Conservation (phyloP, 2,888 invertebrate genomes). For the Trachelus troglodyta region DNA sequence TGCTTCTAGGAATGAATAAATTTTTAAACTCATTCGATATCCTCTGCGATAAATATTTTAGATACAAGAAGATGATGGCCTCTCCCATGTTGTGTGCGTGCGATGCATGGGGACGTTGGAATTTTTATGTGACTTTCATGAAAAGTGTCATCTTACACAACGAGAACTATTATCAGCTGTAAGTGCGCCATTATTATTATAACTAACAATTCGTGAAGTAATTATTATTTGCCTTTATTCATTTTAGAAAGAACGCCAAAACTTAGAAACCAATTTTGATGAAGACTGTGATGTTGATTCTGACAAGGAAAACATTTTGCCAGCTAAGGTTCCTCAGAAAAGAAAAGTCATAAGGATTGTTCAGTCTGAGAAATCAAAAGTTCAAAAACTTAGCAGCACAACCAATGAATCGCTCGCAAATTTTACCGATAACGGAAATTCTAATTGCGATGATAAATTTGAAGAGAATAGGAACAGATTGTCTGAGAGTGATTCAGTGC, state of each 20-base stretch:
- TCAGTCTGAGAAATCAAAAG: neutral
- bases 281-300: slow-evolving; percentile 37
- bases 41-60: slow-evolving; percentile 30
- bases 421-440: neutral
- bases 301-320: slow-evolving; percentile 50
- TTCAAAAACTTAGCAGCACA: neutral
- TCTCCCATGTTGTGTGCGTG: slow-evolving; percentile 48
- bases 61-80: slow-evolving; percentile 49
- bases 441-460: neutral
- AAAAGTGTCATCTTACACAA: slow-evolving; percentile 47
- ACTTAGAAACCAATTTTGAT: neutral
- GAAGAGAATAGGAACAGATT: neutral
- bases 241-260: slow-evolving; percentile 11
- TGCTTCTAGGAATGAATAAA: neutral
- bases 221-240: neutral
- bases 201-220: neutral
- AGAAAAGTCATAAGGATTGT: neutral
- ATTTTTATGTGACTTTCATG: slow-evolving; percentile 52
- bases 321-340: slow-evolving; percentile 11
- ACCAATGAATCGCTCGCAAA: neutral
- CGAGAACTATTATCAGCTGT: slow-evolving; percentile 25
- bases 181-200: neutral
- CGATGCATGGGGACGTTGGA: slow-evolving; percentile 51
- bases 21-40: neutral
- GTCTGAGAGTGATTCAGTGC: neutral